Conservation (phyloP, 2,888 invertebrate species). For the Cyaniris semiargus region DNA sequence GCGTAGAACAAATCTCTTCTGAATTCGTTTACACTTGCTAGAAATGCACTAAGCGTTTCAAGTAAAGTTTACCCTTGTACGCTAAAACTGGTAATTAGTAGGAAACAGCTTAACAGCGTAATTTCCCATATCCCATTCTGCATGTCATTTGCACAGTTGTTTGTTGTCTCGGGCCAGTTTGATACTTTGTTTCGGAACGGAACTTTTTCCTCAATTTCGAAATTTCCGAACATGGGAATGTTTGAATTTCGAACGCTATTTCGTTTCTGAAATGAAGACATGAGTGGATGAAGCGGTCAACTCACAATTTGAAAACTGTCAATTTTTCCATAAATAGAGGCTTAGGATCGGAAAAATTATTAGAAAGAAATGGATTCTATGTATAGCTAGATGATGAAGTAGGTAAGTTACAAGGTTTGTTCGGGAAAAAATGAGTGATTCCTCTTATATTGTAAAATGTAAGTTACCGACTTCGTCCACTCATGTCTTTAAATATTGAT, state of each 20-base stretch:
- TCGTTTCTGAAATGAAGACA: background rate
- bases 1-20: no score
- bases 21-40: background rate
- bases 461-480: no score
- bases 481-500: no score
- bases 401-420: no score
- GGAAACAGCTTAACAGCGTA: background rate
- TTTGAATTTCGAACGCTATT: background rate
- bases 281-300: no score
- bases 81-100: background rate
- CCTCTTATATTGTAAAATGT: no score
- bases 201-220: constrained; percentile 17
- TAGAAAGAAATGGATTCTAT: no score
- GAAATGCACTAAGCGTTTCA: background rate
- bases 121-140: background rate
- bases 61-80: background rate
- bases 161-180: constrained; percentile 21
- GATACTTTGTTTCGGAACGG: background rate
- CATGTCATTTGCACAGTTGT: constrained; percentile 19
- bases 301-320: no score
- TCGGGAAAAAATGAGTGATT: no score
- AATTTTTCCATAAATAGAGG: no score
- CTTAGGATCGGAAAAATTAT: no score
- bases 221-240: constrained; percentile 2
- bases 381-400: no score